phyloP scores from a whole-genome alignment of 2,797 vertebrate species.

The Poecilia gillii region DNA sequence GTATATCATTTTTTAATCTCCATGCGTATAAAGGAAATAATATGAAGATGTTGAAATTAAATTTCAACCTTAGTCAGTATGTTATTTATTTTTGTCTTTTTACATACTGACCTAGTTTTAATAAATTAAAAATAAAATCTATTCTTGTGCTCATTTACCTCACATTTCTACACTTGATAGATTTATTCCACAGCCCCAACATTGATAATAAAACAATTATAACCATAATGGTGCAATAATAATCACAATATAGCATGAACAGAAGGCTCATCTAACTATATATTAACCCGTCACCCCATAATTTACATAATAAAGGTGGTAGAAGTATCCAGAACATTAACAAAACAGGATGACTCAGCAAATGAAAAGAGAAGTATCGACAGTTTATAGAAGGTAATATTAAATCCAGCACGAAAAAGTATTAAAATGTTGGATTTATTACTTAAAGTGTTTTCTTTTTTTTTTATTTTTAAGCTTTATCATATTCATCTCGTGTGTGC shows the following conservation, averaged over 20 bases:
- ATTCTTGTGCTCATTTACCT: not conserved
- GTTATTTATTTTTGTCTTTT: not conserved
- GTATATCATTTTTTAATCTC: not conserved
- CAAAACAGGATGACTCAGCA: not conserved
- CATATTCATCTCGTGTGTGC: not conserved
- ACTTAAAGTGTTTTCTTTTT: not conserved
- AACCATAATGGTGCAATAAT: not conserved
- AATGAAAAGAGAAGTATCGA: not conserved
- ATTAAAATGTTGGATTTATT: not conserved
- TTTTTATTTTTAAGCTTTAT: not conserved
- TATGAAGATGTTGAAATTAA: not conserved
- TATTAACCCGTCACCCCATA: no score
- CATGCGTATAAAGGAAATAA: not conserved
- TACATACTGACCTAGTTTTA: not conserved
- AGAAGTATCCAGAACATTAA: not conserved
- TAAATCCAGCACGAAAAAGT: not conserved
- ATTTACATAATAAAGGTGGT: not conserved
- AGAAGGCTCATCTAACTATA: not conserved
- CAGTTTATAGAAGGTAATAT: not conserved
- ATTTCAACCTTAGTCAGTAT: not conserved
- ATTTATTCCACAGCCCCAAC: not conserved
- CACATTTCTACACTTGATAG: not conserved
- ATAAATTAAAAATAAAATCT: not conserved
- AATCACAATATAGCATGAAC: not conserved
- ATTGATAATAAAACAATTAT: not conserved